These are phyloP conservation scores for Delichon dasypus DNA, from an alignment of 2,797 vertebrate species.

Conservation along the genomic window DNA sequence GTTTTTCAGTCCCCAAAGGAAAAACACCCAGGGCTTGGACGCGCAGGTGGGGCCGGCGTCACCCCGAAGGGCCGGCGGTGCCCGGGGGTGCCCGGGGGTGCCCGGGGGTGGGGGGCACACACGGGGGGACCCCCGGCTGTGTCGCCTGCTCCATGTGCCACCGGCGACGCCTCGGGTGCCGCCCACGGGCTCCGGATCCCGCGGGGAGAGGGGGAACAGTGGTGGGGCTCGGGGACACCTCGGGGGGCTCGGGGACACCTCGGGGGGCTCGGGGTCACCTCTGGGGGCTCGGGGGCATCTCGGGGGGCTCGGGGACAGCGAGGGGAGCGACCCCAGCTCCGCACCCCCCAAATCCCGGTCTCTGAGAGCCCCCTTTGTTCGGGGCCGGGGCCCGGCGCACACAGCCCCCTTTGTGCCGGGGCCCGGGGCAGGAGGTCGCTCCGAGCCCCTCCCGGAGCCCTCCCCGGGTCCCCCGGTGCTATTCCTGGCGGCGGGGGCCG, in stretches of 20 bases:
- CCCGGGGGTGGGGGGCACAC: background rate
- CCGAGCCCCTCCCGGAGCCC: background rate
- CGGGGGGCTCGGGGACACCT: background rate
- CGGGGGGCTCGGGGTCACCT: too few species aligned
- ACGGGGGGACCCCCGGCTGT: background rate
- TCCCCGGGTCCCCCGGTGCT: background rate
- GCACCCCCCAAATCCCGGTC: background rate
- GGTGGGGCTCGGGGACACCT: too few species aligned
- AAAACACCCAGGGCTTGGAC: slow-evolving; percentile 2
- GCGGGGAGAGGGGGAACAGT: background rate
- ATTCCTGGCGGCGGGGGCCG: background rate
- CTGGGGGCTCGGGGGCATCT: background rate
- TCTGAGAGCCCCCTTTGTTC: background rate
- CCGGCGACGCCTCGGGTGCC: background rate
- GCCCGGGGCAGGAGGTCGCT: background rate
- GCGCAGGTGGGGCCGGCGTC: background rate
- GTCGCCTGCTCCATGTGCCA: background rate
- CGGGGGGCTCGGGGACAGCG: background rate
- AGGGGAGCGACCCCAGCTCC: background rate
- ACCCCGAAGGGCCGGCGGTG: background rate
- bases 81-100: background rate
- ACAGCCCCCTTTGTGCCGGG: background rate
- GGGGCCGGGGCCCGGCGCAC: background rate
- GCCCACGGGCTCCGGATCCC: background rate
- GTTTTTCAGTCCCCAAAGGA: background rate